Conservation (phyloP, 2,113 vertebrate species). For the Leucoraja erinaceus region DNA sequence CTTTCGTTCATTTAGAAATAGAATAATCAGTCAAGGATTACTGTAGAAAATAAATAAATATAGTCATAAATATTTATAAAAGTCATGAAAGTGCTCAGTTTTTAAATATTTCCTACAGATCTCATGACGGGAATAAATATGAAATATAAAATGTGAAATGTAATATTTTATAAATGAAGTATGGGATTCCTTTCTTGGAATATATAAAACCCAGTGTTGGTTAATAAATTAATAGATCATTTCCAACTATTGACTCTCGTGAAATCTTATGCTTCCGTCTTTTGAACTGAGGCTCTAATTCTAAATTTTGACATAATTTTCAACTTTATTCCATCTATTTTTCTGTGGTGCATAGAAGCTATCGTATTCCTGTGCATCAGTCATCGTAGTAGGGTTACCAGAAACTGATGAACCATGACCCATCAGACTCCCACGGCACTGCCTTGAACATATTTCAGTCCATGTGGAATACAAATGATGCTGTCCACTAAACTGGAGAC, state of each 20-base stretch:
- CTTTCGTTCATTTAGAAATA: background rate
- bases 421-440: background rate
- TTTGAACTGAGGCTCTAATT: background rate
- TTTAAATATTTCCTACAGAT: constrained; percentile 10
- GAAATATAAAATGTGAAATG: background rate
- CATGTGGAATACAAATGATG: constrained; percentile 10
- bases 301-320: background rate
- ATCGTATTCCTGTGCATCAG: background rate
- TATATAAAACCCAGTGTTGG: background rate
- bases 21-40: constrained; percentile 1
- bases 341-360: background rate
- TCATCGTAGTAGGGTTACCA: background rate
- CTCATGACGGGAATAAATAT: background rate
- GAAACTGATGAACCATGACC: constrained; percentile 11
- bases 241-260: background rate
- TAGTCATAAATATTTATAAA: background rate
- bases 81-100: background rate
- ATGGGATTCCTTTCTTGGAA: background rate
- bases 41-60: background rate
- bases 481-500: background rate
- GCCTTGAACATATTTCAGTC: constrained; percentile 12
- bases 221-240: background rate
- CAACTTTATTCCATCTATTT: background rate
- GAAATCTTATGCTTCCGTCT: background rate
- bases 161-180: background rate